A percentile compares a stretch with the other conserved stretches of the same genome.
These are phyloP conservation scores for Oedothorax gibbosus DNA, from an alignment of 1,140 invertebrate species.

Conservation along the genomic window DNA sequence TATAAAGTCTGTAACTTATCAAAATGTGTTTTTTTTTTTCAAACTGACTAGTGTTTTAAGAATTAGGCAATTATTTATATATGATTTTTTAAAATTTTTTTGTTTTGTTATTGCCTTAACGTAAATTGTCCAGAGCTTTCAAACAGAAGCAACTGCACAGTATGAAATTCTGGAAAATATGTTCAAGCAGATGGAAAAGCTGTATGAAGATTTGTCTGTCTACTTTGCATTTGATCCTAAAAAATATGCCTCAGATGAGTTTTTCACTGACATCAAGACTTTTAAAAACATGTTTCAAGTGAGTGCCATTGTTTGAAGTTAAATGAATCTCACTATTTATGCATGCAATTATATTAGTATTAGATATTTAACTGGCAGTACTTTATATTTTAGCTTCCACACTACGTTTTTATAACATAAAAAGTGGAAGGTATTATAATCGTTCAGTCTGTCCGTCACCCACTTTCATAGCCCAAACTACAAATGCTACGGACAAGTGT, in stretches of 20 bases:
- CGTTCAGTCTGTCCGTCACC: too few relatives aligned
- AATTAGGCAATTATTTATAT: slow-evolving; percentile 1
- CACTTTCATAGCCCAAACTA: too few relatives aligned
- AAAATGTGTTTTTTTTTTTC: slow-evolving; percentile 10
- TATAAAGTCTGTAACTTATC: too few relatives aligned
- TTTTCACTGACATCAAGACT: slow-evolving; percentile 93
- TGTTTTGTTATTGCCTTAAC: slow-evolving; percentile 48
- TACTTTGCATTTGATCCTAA: slow-evolving; percentile 93
- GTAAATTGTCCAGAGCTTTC: slow-evolving; percentile 74
- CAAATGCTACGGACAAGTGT: too few relatives aligned
- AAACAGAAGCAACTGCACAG: slow-evolving; percentile 83
- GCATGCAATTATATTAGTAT: too few relatives aligned
- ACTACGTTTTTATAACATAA: too few relatives aligned
- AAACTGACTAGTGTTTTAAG: background rate
- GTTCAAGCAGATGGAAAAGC: slow-evolving; percentile 91
- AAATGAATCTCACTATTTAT: too few relatives aligned
- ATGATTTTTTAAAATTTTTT: slow-evolving; percentile 40
- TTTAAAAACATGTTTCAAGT: slow-evolving; percentile 94
- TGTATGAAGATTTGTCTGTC: slow-evolving; percentile 87
- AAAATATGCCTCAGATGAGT: slow-evolving; percentile 96
- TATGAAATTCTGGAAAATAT: slow-evolving; percentile 90
- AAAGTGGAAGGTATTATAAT: too few relatives aligned
- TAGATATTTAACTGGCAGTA: too few relatives aligned
- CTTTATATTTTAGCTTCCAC: too few relatives aligned
- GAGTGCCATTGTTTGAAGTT: slow-evolving; percentile 63